These are phyloP conservation scores for Siniperca knerii DNA, from an alignment of 2,113 vertebrate species.

Conservation along the genomic window DNA sequence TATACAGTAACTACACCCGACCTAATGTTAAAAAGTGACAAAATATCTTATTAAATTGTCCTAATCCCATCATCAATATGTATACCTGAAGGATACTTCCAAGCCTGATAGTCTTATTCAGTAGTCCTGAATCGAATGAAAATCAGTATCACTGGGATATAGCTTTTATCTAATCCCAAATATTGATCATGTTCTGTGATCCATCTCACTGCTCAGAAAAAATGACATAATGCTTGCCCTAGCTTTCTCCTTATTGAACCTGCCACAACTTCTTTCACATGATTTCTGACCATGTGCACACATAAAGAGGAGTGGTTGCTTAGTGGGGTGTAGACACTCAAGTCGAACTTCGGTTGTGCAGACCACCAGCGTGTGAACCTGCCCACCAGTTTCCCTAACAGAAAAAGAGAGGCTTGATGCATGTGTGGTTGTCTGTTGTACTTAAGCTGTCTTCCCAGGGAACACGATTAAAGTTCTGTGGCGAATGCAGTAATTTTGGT, in stretches of 20 bases:
- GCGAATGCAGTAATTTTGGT: slow-evolving; percentile 28
- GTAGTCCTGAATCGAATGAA: not conserved
- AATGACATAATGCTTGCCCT: not conserved
- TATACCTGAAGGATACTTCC: not conserved
- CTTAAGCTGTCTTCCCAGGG: slow-evolving; percentile 10
- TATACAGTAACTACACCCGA: not conserved
- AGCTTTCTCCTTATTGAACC: not conserved
- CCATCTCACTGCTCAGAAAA: not conserved
- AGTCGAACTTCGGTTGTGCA: not conserved
- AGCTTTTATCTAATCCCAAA: not conserved
- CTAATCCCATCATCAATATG: not conserved
- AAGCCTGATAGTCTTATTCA: not conserved
- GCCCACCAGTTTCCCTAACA: not conserved
- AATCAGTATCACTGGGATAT: not conserved
- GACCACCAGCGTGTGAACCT: not conserved
- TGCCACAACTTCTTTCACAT: not conserved
- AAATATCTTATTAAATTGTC: not conserved
- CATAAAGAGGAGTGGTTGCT: not conserved
- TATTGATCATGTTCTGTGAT: slow-evolving; percentile 1
- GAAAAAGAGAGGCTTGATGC: not conserved
- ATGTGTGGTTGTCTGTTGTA: slow-evolving; percentile 1
- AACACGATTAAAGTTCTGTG: slow-evolving; percentile 16
- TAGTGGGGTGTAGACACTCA: not conserved
- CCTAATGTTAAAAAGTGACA: not conserved
- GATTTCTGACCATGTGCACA: not conserved